Percentiles rank a stretch among this genome's conserved stretches.
These are phyloP conservation scores for Pteruthius melanotis DNA, from an alignment of 2,113 vertebrate genomes.

Conservation along the genomic window DNA sequence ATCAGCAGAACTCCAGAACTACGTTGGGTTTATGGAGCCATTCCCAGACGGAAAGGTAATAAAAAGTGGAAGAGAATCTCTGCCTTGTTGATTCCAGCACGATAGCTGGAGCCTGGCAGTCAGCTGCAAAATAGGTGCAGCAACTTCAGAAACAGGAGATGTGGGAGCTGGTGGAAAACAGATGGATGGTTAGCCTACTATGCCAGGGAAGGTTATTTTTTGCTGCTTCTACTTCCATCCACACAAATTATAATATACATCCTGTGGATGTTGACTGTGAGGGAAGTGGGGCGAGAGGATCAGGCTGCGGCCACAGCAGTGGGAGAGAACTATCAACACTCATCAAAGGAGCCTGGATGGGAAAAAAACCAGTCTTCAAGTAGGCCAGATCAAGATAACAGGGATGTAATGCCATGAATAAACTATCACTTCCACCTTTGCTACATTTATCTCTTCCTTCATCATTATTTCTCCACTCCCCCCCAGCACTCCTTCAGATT, in stretches of 20 bases:
- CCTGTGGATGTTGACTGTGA: slow-evolving; percentile 46
- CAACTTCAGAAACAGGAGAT: slow-evolving; percentile 85
- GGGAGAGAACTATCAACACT: slow-evolving; percentile 71
- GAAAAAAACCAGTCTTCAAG: slow-evolving; percentile 41
- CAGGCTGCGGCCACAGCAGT: slow-evolving; percentile 60
- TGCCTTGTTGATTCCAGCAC: neutral
- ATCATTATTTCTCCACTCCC: slow-evolving; percentile 53
- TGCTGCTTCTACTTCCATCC: slow-evolving; percentile 40
- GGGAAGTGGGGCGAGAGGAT: slow-evolving; percentile 77
- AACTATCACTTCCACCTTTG: slow-evolving; percentile 66
- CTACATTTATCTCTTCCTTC: slow-evolving; percentile 48
- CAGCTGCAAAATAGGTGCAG: slow-evolving; percentile 59
- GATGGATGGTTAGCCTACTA: slow-evolving; percentile 48
- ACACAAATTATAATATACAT: slow-evolving; percentile 33
- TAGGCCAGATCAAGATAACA: slow-evolving; percentile 60
- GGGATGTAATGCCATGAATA: slow-evolving; percentile 42
- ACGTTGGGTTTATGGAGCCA: accelerated
- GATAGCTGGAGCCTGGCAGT: slow-evolving; percentile 14
- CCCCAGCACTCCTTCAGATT: slow-evolving; percentile 54
- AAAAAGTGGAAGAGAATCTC: neutral
- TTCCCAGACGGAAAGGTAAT: neutral
- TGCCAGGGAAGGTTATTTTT: slow-evolving; percentile 54
- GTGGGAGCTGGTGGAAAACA: slow-evolving; percentile 77
- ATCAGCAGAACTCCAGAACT: slow-evolving; percentile 5
- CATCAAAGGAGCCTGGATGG: slow-evolving; percentile 35